phyloP scores from a whole-genome alignment of 2,888 invertebrate genomes.

The Nomada ferruginata region DNA sequence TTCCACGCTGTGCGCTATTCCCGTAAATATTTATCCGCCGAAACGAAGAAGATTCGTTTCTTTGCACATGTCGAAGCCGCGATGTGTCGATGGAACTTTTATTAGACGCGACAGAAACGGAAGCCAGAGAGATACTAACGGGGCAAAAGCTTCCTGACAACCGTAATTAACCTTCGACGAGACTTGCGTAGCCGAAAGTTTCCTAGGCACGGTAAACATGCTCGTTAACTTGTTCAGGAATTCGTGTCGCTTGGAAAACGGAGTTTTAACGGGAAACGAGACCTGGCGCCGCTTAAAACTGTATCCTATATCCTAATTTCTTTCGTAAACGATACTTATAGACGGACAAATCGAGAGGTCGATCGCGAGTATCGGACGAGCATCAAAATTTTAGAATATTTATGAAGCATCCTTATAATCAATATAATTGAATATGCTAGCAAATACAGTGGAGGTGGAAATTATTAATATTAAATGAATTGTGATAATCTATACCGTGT shows the following conservation, averaged over 20 bases:
- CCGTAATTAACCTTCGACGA: constrained; percentile 49
- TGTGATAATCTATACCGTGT: too few species aligned
- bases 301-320: constrained; percentile 21
- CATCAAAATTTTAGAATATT: too few species aligned
- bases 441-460: too few species aligned
- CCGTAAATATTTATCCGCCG: constrained; percentile 14
- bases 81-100: neutral
- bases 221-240: constrained; percentile 47
- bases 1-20: neutral
- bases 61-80: neutral
- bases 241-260: constrained; percentile 29
- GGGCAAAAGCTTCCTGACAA: constrained; percentile 14
- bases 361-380: neutral
- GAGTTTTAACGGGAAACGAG: constrained; percentile 36
- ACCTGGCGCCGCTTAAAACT: neutral
- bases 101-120: constrained; percentile 1
- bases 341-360: constrained; percentile 13
- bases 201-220: constrained; percentile 34
- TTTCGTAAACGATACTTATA: constrained; percentile 19
- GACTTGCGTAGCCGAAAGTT: constrained; percentile 28
- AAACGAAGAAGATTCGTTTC: neutral
- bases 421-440: too few species aligned
- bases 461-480: too few species aligned
- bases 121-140: neutral
- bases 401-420: too few species aligned